Base-by-base conservation (phyloP, 2,113 vertebrate species). In the Nansenia antarctica region DNA sequence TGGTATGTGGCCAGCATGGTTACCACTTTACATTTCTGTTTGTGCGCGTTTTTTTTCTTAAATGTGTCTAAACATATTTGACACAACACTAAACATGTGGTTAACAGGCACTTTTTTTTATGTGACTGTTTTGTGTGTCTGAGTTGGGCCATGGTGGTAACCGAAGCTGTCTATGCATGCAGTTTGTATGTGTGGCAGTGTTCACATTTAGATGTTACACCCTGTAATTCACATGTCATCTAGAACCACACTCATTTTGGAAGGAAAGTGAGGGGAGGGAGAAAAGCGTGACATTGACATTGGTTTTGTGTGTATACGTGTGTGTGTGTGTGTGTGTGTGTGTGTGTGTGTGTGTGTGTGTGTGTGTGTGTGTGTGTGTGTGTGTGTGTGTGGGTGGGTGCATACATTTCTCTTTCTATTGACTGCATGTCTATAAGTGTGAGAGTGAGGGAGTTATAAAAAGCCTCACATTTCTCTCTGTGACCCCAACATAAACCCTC, bases 191-290 rank as follows among this genome's bases (percentile, higher is more conserved):
- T 85, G 81, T 58, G 83, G 83, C 79, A 75, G 69, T 49, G 79
- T 66, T 78, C 80, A 66, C 54, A 80, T 87, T 84, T 83, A 87
- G 79, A 88, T 63, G 45, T n/a, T 22, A 22, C 77, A 85, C 83
- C 86, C 87, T 86, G 80, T 84, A 86, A 90, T 90, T 87, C 78
- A 62, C 47, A 76, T 29, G 49, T 76, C 39, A 52, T 15, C 63
- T 58, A 69, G 61, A 83, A 79, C 78, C 83, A 82, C 76, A 79
- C n/a, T 52, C 8, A 72, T 62, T 55, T 58, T 72, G 77, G 74
- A 81, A 67, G 67, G 67, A 82, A 64, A 74, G 69, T 67, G 76
- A 82, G 78, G 76, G 81, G 78, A 74, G 78, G 69, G 80, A 47
- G 47, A 20, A 62, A n/a, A 53, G 30, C 27, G 18, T 37, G 3